Conservation (phyloP, 2,113 vertebrate genomes). For the Pygoscelis antarcticus region DNA sequence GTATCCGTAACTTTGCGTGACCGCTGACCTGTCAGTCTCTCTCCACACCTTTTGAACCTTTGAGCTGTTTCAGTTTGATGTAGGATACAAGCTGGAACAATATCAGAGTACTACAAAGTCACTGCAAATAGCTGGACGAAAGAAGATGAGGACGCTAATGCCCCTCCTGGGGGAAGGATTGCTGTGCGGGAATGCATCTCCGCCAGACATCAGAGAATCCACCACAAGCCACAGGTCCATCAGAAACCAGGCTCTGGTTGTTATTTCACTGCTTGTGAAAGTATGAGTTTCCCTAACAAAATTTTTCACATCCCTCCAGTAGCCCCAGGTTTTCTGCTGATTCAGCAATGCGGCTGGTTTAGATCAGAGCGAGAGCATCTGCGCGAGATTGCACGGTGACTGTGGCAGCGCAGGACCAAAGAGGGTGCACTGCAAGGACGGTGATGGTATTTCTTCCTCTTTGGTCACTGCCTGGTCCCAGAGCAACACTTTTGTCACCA, state of each 20-base stretch:
- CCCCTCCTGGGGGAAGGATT: background rate
- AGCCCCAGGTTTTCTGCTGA: background rate
- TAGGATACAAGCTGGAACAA: background rate
- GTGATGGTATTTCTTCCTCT: background rate
- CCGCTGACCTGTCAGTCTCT: background rate
- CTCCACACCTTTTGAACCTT: background rate
- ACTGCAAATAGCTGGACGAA: background rate
- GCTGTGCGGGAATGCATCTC: background rate
- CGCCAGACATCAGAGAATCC: background rate
- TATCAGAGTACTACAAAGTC: background rate
- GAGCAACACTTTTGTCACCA: background rate
- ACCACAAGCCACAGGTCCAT: background rate
- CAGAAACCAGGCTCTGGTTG: background rate
- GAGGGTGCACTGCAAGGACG: accelerated
- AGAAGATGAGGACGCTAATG: background rate
- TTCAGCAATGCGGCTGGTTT: background rate
- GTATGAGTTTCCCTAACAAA: background rate
- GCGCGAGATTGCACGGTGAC: accelerated
- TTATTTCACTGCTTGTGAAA: background rate
- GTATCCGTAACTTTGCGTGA: background rate
- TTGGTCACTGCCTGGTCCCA: background rate
- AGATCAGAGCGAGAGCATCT: background rate
- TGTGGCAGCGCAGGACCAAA: background rate
- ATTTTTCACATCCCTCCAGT: background rate
- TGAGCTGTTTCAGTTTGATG: background rate